phyloP scores from a whole-genome alignment of 2,888 invertebrate genomes.

The Andrena chrysosceles region DNA sequence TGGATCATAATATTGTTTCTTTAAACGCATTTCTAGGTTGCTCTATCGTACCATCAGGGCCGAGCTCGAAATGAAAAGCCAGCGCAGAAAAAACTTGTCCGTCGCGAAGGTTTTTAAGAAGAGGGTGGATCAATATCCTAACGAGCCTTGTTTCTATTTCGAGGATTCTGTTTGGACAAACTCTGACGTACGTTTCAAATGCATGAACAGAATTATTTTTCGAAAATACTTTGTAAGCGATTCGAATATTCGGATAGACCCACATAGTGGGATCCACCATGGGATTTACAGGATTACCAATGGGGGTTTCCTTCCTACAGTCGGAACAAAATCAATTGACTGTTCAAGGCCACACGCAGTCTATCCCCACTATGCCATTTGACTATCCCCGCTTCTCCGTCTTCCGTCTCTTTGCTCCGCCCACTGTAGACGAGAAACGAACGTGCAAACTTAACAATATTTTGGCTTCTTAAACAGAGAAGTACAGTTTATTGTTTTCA shows the following conservation, averaged over 20 bases:
- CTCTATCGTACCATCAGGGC: conserved; percentile 87
- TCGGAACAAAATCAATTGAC: neutral
- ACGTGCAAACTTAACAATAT: too few species aligned
- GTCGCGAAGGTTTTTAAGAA: conserved; percentile 88
- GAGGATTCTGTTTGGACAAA: conserved; percentile 90
- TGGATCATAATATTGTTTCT: neutral
- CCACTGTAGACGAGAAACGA: too few species aligned
- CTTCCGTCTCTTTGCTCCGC: too few species aligned
- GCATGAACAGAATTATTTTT: neutral
- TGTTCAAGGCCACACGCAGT: neutral
- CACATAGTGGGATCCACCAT: neutral
- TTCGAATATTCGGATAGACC: neutral
- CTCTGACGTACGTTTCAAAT: conserved; percentile 86
- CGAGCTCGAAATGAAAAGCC: conserved; percentile 86
- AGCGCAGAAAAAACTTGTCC: conserved; percentile 87
- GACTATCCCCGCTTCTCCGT: neutral
- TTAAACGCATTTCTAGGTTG: conserved; percentile 84
- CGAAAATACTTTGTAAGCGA: neutral
- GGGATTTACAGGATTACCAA: neutral
- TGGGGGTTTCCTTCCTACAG: neutral
- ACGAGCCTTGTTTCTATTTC: conserved; percentile 89
- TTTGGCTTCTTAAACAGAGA: too few species aligned
- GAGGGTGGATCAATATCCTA: conserved; percentile 87
- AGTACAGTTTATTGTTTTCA: too few species aligned
- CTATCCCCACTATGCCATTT: neutral